Evolutionary conservation across 2,888 invertebrate genomes (phyloP), one percentile per base, ranked within the genome.

Genomic region (Andricus quercusramuli): DNA sequence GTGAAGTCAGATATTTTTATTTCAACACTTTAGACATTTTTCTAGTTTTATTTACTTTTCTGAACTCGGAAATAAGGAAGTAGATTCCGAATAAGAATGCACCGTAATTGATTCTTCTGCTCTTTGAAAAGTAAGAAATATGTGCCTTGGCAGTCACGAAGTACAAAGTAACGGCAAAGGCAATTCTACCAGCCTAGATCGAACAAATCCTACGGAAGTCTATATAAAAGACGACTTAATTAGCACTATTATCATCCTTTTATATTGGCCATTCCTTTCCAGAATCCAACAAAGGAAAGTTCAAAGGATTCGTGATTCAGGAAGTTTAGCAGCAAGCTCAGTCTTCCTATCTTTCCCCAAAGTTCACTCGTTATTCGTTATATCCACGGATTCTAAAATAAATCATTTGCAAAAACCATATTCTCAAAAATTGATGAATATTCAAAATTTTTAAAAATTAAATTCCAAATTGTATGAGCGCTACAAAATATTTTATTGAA

Each of bases 151-250:
- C 44, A 68, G 67, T 68, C 67, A 68, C 67, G 67, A 68, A 68
- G 67, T 17, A 37, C 15, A 9, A 68, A 25, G 44, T 68, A 68
- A 68, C 47, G 47, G 68, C 47, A 47, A 68, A 68, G 25, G 68
- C 47, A 68, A 68, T 47, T 68, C 47, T 47, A 29, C 22, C 15
- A 29, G 22, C 25, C 25, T 20, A 13, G 25, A 68, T 68, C 68
- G 68, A 68, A 68, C 47, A 68, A 68, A 68, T 68, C 47, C 20
- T 47, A 68, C 44, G 68, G 47, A 68, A 44, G 44, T 68, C 68
- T 68, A 47, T 47, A 44, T 68, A 68, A 68, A 68, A 68, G 25
- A 68, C 47, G 68, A 68, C 47, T 68, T 68, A 68, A 68, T 68
- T 68, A 47, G 68, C 47, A 44, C 68, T 22, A 68, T 68, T 68